These are phyloP conservation scores for Athripsodes cinereus DNA, from an alignment of 2,888 invertebrate species.

Conservation along the genomic window DNA sequence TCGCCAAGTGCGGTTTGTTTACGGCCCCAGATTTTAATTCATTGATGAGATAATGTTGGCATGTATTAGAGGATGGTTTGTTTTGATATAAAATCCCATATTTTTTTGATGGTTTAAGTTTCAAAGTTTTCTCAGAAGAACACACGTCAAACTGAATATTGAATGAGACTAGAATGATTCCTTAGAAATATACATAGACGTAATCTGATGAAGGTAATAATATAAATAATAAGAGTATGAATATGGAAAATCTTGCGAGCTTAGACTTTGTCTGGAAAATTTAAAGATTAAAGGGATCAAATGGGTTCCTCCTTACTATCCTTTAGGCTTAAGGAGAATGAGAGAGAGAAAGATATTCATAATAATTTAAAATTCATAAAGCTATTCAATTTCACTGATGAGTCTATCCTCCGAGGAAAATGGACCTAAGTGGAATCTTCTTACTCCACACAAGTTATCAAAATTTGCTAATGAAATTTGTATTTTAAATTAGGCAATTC, in stretches of 20 bases:
- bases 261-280: constrained; percentile 4
- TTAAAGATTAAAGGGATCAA: constrained; percentile 10
- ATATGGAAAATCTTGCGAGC: constrained; percentile 10
- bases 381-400: constrained; percentile 22
- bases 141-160: too few relatives aligned
- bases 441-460: constrained; percentile 1
- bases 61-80: too few relatives aligned
- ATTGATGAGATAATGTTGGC: too few relatives aligned
- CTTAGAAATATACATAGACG: too few relatives aligned
- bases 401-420: constrained; percentile 8
- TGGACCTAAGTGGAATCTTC: neutral
- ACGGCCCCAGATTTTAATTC: too few relatives aligned
- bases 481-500: constrained; percentile 3
- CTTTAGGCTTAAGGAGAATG: constrained; percentile 8
- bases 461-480: constrained; percentile 14
- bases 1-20: too few relatives aligned
- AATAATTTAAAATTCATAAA: constrained; percentile 25
- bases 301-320: constrained; percentile 9
- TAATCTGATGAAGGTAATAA: too few relatives aligned
- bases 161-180: too few relatives aligned
- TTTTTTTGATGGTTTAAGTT: too few relatives aligned
- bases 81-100: too few relatives aligned
- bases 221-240: constrained; percentile 4
- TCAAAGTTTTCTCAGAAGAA: too few relatives aligned
- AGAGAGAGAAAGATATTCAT: constrained; percentile 5